A percentile compares a stretch with the other conserved stretches of the same genome.
Conservation (phyloP, 2,888 invertebrate species). For the Dicycla oo region DNA sequence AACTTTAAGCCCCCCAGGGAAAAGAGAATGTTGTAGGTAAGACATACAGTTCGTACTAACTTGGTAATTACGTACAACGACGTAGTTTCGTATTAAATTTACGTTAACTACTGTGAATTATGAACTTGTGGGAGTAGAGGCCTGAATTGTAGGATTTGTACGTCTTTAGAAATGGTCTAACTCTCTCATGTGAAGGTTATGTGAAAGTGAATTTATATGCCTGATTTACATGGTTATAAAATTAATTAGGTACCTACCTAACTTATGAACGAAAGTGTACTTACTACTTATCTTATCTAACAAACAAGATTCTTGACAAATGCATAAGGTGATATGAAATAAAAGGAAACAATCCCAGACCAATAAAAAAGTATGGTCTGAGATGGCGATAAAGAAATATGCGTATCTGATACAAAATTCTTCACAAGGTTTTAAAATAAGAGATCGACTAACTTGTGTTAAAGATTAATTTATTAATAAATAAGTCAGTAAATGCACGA, state of each 20-base stretch:
- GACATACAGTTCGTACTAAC: constrained; percentile 40
- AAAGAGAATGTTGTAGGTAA: constrained; percentile 36
- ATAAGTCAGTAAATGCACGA: too few relatives aligned
- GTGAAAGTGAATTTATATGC: constrained; percentile 4
- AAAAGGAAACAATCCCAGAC: too few relatives aligned
- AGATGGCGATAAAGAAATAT: too few relatives aligned
- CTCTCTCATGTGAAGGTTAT: constrained; percentile 24
- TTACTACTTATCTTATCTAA: too few relatives aligned
- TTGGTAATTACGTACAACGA: constrained; percentile 43
- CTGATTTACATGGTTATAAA: background rate
- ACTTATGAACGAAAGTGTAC: too few relatives aligned
- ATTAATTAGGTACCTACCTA: too few relatives aligned
- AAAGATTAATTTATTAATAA: too few relatives aligned
- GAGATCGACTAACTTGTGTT: background rate
- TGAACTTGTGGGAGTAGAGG: constrained; percentile 48
- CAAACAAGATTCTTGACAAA: too few relatives aligned
- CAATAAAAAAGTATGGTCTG: too few relatives aligned
- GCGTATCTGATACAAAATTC: too few relatives aligned
- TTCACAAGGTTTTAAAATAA: background rate
- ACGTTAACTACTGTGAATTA: constrained; percentile 57
- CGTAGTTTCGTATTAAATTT: constrained; percentile 60
- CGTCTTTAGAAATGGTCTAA: constrained; percentile 23
- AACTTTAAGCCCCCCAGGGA: constrained; percentile 45
- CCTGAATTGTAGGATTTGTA: constrained; percentile 40
- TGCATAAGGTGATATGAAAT: too few relatives aligned